Evolutionary conservation across 2,888 invertebrate species (phyloP).

Genomic region (Amiota minor): DNA sequence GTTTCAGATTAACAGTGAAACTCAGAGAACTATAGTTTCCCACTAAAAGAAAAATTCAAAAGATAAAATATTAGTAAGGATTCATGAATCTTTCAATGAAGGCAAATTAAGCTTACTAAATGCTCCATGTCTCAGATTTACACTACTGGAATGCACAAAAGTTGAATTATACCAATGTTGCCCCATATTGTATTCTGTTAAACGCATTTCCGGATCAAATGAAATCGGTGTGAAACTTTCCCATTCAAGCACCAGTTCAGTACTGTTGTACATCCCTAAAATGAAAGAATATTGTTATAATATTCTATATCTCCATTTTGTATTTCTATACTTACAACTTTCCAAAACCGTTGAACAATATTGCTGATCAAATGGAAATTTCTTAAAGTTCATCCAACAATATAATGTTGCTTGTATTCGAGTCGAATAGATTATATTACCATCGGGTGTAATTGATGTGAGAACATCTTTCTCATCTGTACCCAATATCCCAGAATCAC

Average conservation of each 20-base stretch:
- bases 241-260: slow-evolving; percentile 63
- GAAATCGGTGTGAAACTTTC: slow-evolving; percentile 63
- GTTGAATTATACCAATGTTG: slow-evolving; percentile 61
- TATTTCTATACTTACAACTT: slow-evolving; percentile 59
- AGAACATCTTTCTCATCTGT: slow-evolving; percentile 69
- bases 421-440: slow-evolving; percentile 64
- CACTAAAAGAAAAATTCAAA: slow-evolving; percentile 39
- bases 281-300: background rate
- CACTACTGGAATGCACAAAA: slow-evolving; percentile 57
- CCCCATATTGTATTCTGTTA: slow-evolving; percentile 66
- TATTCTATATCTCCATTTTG: background rate
- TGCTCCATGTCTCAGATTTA: slow-evolving; percentile 65
- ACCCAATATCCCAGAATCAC: slow-evolving; percentile 66
- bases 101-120: slow-evolving; percentile 54
- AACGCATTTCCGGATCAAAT: slow-evolving; percentile 67
- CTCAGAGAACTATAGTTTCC: slow-evolving; percentile 67
- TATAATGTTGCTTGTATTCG: slow-evolving; percentile 66
- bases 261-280: slow-evolving; percentile 70
- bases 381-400: slow-evolving; percentile 69
- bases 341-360: slow-evolving; percentile 64
- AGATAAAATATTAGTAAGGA: background rate
- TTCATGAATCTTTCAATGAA: background rate
- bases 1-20: slow-evolving; percentile 66
- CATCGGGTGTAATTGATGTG: slow-evolving; percentile 66
- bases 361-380: slow-evolving; percentile 69